These are phyloP conservation scores for Penelope pileata DNA, from an alignment of 2,113 vertebrate genomes.

Conservation along the genomic window DNA sequence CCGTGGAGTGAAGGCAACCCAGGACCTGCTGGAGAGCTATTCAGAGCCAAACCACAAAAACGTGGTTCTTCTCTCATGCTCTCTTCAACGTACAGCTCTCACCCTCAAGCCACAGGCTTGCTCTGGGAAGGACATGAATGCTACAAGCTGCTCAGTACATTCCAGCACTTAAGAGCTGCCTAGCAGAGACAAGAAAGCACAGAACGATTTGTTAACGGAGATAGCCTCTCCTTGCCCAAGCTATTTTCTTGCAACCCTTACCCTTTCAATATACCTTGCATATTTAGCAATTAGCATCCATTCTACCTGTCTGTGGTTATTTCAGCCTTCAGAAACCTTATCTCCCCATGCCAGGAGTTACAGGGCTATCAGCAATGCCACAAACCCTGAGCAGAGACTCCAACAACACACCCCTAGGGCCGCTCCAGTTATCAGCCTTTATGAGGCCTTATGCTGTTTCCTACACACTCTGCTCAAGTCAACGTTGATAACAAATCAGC, in stretches of 20 bases:
- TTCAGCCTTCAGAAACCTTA: background rate
- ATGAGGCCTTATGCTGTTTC: background rate
- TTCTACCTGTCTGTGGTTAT: background rate
- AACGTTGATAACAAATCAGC: background rate
- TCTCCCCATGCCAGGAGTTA: background rate
- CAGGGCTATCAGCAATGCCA: background rate
- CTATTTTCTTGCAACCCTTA: background rate
- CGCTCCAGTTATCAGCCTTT: background rate
- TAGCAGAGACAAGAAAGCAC: background rate
- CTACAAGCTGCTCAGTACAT: background rate
- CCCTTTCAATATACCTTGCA: background rate
- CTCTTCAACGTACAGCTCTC: background rate
- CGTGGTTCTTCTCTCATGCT: background rate
- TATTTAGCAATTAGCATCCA: background rate
- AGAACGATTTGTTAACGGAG: background rate
- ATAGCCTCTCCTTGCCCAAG: background rate
- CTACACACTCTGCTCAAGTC: background rate
- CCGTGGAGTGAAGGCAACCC: background rate
- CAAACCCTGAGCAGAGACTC: background rate
- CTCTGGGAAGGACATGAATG: background rate
- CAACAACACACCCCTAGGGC: background rate
- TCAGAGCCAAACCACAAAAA: background rate
- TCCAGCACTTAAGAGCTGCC: background rate
- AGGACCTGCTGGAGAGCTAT: background rate
- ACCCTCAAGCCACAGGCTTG: background rate